These are phyloP conservation scores for Bambusicola thoracicus DNA, from an alignment of 2,113 vertebrate genomes.

Conservation along the genomic window DNA sequence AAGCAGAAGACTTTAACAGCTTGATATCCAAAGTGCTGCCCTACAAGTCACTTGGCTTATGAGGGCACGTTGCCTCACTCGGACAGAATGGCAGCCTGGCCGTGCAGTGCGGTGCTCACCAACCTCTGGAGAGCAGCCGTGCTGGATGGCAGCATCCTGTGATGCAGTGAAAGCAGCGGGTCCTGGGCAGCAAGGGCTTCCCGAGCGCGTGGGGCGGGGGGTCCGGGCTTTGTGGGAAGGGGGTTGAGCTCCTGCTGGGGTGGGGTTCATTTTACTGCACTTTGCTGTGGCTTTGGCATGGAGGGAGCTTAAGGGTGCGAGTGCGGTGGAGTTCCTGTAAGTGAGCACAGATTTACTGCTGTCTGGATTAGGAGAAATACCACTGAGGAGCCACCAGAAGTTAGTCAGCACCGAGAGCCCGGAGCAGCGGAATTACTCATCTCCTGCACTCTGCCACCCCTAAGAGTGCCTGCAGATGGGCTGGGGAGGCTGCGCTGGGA, in stretches of 20 bases:
- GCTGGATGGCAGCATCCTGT: neutral
- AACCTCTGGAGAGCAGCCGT: neutral
- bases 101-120: neutral
- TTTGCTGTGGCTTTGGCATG: neutral
- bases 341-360: neutral
- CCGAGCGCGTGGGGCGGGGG: too few species aligned
- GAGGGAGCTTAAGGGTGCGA: neutral
- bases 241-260: neutral
- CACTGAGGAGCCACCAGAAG: slow-evolving; percentile 36
- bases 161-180: neutral
- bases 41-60: neutral
- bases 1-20: neutral
- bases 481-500: neutral
- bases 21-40: neutral
- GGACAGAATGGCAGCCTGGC: slow-evolving; percentile 37
- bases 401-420: slow-evolving; percentile 10
- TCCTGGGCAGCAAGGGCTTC: neutral
- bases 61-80: slow-evolving; percentile 6
- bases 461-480: neutral
- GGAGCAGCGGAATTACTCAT: slow-evolving; percentile 27
- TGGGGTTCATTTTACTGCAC: neutral
- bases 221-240: fast-evolving
- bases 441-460: neutral
- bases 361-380: neutral
- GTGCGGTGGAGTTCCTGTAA: slow-evolving; percentile 32